Base-by-base conservation (phyloP, 92 coral and sea anemone genomes). In the Zoanthus gigantus region DNA sequence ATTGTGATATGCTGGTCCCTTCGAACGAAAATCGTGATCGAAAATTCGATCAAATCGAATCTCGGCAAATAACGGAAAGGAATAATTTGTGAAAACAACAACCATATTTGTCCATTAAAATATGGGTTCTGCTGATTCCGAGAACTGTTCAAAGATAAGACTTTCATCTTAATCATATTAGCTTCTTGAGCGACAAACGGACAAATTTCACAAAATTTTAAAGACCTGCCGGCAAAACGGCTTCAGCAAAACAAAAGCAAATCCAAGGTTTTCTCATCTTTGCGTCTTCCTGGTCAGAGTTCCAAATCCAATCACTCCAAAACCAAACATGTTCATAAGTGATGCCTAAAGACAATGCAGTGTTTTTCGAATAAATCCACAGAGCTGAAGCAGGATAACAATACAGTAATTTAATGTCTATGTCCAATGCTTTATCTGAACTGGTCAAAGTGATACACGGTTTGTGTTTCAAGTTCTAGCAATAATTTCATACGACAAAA, bases 351-450 rank as follows among this genome's bases (percentile, higher is more conserved):
- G 30, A 66, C 28, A 74, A 47, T 46, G 63, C 10, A 81, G 23
- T 46, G 60, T 14, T 30, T 56, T 28, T 63, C 37, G 17, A 23
- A 44, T n/a, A 2, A 47, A 34, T 81, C 52, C 45, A 28, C 29
- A 29, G n/a, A 44, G 44, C 31, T 65, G 53, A 23, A 3, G 14
- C 10, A 42, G 6, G 60, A 9, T 13, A 7, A 76, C 32, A 77
- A 2, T 42, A 56, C 54, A 31, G 17, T 18, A 58, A 2, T 56
- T 56, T 5, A 3, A 28, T 16, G 80, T 46, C 11, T 48, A 23
- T 23, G 23, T 79, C 53, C 32, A 60, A 34, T 79, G 17, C 32
- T 79, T 44, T 73, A 63, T 46, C 84, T 44, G 65, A n/a, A 18
- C 48, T 78, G 50, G 17, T 23, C 28, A 23, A 9, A 76, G n/a